Conservation (phyloP, 2,888 invertebrate genomes). For the Ommatoiulus sabulosus region DNA sequence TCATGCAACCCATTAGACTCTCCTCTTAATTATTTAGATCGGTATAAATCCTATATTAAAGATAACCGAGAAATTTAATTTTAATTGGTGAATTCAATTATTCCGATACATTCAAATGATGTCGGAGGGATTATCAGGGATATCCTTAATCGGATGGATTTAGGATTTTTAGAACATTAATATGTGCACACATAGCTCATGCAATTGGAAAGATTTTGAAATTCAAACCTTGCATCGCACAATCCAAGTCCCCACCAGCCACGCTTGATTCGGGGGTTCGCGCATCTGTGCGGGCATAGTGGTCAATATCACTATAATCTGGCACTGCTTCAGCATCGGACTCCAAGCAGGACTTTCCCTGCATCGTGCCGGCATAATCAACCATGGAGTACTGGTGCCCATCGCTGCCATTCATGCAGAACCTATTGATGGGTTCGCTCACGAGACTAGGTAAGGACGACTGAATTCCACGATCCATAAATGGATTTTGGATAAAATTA, state of each 20-base stretch:
- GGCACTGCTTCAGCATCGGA: slow-evolving; percentile 63
- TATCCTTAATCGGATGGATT: no score
- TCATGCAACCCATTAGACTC: no score
- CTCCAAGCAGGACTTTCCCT: slow-evolving; percentile 47
- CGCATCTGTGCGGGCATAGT: slow-evolving; percentile 58
- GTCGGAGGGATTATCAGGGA: no score
- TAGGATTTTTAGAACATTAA: no score
- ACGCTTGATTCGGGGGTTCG: slow-evolving; percentile 63
- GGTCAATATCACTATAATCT: slow-evolving; percentile 65
- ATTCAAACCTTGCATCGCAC: slow-evolving; percentile 54
- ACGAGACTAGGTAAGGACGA: slow-evolving; percentile 69
- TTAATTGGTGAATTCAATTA: no score
- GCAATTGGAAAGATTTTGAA: not conserved
- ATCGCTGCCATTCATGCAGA: slow-evolving; percentile 53
- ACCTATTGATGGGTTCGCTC: slow-evolving; percentile 58
- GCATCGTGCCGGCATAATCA: slow-evolving; percentile 49
- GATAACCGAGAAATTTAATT: no score
- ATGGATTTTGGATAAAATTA: slow-evolving; percentile 60
- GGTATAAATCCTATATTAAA: no score
- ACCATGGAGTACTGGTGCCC: slow-evolving; percentile 23
- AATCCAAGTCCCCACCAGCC: slow-evolving; percentile 62
- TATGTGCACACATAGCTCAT: not conserved
- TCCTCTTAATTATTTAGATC: no score
- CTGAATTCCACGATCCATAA: slow-evolving; percentile 71
- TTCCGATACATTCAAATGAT: no score